Evolutionary conservation across 2,113 vertebrate species (phyloP).

Genomic region (Hydrolagus affinis): DNA sequence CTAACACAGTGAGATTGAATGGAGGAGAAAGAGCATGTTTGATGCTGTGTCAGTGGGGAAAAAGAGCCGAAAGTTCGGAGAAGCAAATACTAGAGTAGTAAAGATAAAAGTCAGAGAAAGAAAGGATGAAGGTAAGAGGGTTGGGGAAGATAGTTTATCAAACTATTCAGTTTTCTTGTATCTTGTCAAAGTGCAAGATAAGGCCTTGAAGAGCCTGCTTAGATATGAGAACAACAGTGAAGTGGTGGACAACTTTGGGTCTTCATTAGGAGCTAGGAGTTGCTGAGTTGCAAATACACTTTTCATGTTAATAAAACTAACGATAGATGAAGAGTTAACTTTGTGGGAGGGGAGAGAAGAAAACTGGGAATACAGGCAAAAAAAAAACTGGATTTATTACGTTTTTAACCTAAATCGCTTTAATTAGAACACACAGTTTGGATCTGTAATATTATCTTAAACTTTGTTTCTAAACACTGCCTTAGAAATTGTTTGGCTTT

Average conservation of each 20-base stretch:
- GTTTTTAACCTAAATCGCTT: neutral
- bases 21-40: no score
- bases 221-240: no score
- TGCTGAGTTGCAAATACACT: no score
- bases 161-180: no score
- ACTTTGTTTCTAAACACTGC: conserved; percentile 2
- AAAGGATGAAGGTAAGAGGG: neutral
- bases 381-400: neutral
- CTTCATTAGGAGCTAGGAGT: no score
- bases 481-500: neutral
- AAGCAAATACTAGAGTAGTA: neutral
- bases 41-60: neutral
- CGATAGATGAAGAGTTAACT: neutral
- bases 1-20: no score
- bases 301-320: no score
- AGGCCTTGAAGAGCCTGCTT: no score
- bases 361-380: no score
- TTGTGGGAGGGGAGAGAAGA: neutral
- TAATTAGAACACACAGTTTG: neutral
- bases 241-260: no score
- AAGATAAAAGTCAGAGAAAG: neutral
- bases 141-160: neutral
- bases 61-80: neutral
- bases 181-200: no score
- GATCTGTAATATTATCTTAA: neutral